phyloP scores from a whole-genome alignment of 1,140 invertebrate genomes.

The Zaprionus kolodkinae region DNA sequence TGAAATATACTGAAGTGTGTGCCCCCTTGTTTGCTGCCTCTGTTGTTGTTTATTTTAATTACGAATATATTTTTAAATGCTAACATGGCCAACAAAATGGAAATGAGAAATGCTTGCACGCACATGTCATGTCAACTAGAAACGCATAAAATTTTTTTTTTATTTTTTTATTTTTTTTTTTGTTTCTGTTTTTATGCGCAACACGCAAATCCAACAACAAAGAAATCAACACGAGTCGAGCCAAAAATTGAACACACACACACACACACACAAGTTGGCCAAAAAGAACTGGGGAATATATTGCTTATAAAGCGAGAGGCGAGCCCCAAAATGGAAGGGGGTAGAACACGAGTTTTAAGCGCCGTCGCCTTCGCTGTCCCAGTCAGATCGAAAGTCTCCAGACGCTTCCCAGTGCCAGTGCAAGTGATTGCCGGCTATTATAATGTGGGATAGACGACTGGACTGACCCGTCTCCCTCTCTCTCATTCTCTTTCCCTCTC shows the following conservation, averaged over 20 bases:
- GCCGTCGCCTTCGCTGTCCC: conserved; percentile 1
- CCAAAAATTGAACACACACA: conserved; percentile 50
- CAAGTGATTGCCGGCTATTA: conserved; percentile 52
- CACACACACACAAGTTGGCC: conserved; percentile 55
- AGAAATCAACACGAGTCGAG: conserved; percentile 57
- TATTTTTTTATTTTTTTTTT: conserved; percentile 3
- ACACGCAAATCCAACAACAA: conserved; percentile 73
- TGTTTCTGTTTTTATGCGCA: conserved; percentile 60
- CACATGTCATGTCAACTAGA: conserved; percentile 82
- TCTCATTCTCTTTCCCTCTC: too few species aligned
- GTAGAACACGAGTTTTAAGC: conserved; percentile 34
- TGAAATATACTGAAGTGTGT: conserved; percentile 16
- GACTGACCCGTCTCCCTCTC: not conserved
- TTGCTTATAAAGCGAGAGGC: conserved; percentile 11
- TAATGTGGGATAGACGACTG: conserved; percentile 17
- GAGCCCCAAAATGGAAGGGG: not conserved
- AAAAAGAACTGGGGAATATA: conserved; percentile 41
- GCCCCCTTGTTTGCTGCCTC: conserved; percentile 26
- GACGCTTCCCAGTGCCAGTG: conserved; percentile 20
- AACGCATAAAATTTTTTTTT: conserved; percentile 71
- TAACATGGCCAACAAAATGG: conserved; percentile 78
- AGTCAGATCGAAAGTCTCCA: conserved; percentile 33
- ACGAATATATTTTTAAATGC: conserved; percentile 79
- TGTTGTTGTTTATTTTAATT: conserved; percentile 67
- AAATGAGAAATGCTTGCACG: conserved; percentile 81